Evolutionary conservation across 2,113 vertebrate species (phyloP), one percentile per base, ranked within the genome.

Genomic region (Sapajus apella): DNA sequence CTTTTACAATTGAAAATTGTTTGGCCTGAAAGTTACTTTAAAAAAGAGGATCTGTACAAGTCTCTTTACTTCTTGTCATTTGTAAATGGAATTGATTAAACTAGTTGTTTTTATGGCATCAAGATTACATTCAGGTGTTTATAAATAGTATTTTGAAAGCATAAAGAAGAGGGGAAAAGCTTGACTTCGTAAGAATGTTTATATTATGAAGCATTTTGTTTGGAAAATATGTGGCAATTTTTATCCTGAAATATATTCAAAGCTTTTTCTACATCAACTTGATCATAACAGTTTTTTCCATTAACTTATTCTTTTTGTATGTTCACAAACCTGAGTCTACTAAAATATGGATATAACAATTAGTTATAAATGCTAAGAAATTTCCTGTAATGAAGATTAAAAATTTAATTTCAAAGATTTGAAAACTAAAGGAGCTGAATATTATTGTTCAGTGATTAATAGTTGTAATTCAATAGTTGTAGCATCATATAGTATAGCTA

Each of bases 371-470:
- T 58, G 80, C 17, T 82, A 52, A 52, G 52, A 17, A 52, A 52
- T 52, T 52, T 52, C 52, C 52, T 52, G 52, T 52, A 52, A 17
- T 52, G 52, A 52, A 52, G 52, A 52, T 17, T 17, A 52, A 52
- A 17, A 52, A n/a, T 75, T 50, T 75, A 55, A 87, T 95, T 95
- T 73, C 47, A 95, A 70, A 95, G 32, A 43, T 81, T 70, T 92
- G 27, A 56, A 92, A 96, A 47, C 0, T 18, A n/a, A 76, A 50
- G 3, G 77, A n/a, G 3, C 5, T 90, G 50, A 92, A 32, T 83
- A 56, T 70, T 83, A 40, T 80, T 73, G 30, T 30, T 43, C 45
- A 70, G 16, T 61, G 16, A n/a, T 47, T 79, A 61, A 68, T 45
- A 50, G 27, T 91, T 89, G 14, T 66, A 90, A 40, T 77, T 47